Conservation (phyloP, 1,140 invertebrate species). For the Helicoverpa zea region DNA sequence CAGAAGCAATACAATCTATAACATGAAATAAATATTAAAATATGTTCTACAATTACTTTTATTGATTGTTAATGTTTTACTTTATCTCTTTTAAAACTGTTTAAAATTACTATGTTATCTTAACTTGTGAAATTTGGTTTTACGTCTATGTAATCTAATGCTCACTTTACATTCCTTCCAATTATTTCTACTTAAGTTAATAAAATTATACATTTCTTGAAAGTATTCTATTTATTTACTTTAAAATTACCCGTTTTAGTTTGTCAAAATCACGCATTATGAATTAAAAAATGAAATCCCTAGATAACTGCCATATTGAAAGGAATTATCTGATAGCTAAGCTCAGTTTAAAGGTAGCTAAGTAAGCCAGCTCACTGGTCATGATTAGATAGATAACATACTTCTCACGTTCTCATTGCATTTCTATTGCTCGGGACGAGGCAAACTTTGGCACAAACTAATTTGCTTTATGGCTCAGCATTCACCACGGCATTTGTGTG, state of each 20-base stretch:
- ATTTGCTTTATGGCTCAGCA: too few relatives aligned
- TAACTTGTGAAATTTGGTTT: slow-evolving; percentile 1
- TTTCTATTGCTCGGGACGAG: background rate
- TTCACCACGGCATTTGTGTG: too few relatives aligned
- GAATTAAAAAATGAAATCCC: background rate
- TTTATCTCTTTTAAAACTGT: background rate
- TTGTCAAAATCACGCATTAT: slow-evolving; percentile 1
- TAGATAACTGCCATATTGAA: slow-evolving; percentile 21
- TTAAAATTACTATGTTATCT: background rate
- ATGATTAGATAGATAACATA: slow-evolving; percentile 17
- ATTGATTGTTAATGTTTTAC: background rate
- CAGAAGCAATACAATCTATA: background rate
- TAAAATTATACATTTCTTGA: slow-evolving; percentile 22
- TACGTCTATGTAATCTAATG: slow-evolving; percentile 17
- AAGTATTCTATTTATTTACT: slow-evolving; percentile 22
- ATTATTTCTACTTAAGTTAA: slow-evolving; percentile 34
- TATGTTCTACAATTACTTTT: background rate
- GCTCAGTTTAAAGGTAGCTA: slow-evolving; percentile 31
- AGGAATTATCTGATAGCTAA: slow-evolving; percentile 31
- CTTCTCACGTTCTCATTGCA: slow-evolving; percentile 7
- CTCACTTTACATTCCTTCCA: slow-evolving; percentile 43
- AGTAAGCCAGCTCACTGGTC: slow-evolving; percentile 27
- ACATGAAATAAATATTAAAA: background rate
- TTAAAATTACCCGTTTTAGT: background rate
- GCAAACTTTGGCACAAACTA: background rate